Percentiles rank a stretch among this genome's conserved stretches.
Conservation (phyloP, 2,113 vertebrate species). For the Chionodraco myersi region DNA sequence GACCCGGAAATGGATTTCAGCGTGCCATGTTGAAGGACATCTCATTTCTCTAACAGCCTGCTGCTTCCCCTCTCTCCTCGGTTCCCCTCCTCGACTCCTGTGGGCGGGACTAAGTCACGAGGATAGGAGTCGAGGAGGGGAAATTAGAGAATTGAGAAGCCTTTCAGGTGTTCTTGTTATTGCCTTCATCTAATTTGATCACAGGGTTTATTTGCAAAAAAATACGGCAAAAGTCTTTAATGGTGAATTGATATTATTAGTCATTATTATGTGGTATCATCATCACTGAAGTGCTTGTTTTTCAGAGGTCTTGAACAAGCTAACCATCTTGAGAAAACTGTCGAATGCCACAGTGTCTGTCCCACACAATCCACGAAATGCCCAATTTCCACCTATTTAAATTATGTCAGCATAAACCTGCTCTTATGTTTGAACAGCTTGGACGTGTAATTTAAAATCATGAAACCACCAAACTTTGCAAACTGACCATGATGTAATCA, state of each 20-base stretch:
- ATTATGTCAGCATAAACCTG: slow-evolving; percentile 39
- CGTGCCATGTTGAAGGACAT: no score
- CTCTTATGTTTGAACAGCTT: slow-evolving; percentile 44
- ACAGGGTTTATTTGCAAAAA: not conserved
- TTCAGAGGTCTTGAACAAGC: slow-evolving; percentile 18
- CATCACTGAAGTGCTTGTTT: not conserved
- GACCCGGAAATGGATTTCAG: no score
- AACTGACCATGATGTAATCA: slow-evolving; percentile 51
- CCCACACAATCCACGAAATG: slow-evolving; percentile 19
- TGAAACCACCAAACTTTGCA: slow-evolving; percentile 54
- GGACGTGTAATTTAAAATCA: slow-evolving; percentile 49
- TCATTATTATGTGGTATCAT: not conserved
- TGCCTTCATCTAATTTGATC: not conserved
- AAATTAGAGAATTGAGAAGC: no score
- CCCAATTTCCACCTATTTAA: slow-evolving; percentile 28
- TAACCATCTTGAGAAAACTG: not conserved
- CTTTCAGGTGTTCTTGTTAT: no score
- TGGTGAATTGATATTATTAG: not conserved
- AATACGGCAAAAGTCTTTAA: not conserved
- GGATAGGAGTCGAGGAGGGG: no score
- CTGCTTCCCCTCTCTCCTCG: no score
- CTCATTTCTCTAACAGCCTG: no score
- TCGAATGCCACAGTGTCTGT: not conserved
- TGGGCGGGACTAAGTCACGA: no score
- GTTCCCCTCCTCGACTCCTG: no score